Evolutionary conservation across 2,888 invertebrate species (phyloP), one percentile per base, ranked within the genome.

Genomic region (Chaitophorus viminalis): DNA sequence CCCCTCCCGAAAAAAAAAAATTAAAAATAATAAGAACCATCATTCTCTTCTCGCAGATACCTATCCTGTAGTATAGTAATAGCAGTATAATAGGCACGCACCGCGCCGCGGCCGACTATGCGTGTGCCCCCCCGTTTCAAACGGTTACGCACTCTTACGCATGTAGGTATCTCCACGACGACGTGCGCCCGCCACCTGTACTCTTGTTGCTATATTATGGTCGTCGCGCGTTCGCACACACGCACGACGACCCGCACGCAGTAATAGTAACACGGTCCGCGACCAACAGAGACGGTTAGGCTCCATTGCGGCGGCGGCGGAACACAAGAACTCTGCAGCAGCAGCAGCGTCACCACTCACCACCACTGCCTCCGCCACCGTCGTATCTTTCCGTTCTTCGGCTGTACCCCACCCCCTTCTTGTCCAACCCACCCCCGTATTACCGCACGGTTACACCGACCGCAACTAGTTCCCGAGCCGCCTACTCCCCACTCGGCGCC

Each of bases 251-350:
- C 46, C 46, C 46, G 46, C 14, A 46, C 14, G 46, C 46, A 2
- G 31, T 1, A 46, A 46, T 14, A 2, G 31, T 1, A 46, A 46
- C 46, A 46, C 46, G 46, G 46, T 46, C 14, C 39, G 46, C 46
- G 46, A 76, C 52, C 72, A 29, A 11, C 60, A 21, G 83, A 83
- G 83, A 83, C 75, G 83, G 75, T 83, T 65, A 39, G 75, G 75
- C 83, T 75, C 83, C 75, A 52, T 82, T 52, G 54, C 18, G 33
- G 54, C 72, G 39, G 39, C 68, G 82, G 70, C 60, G 36, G 72
- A 29, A 29, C 29, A 70, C 39, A 81, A 25, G n/a, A 54, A 31
- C 60, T 29, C 52, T 17, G 17, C 46, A 14, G 46, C 79, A n/a
- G 36, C 68, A 18, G 54, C 18, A 36, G 36, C 74, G 25, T 4